Conservation (phyloP, 2,797 vertebrate species). For the Peromyscus aztecus region DNA sequence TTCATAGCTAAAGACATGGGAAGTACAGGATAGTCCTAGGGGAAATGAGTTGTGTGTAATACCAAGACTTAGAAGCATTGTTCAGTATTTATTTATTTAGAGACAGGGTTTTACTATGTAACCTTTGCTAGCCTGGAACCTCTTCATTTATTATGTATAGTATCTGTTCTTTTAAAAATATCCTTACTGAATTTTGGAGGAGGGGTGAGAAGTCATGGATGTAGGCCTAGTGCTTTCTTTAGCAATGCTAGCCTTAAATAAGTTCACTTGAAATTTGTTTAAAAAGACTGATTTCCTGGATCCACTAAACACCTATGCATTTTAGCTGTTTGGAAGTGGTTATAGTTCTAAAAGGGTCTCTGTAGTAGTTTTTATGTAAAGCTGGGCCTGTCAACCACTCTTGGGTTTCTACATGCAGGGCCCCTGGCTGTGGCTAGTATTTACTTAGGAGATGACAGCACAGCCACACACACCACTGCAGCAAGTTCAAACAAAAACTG, state of each 20-base stretch:
- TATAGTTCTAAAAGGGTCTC: not conserved
- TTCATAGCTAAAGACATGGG: conserved; percentile 17
- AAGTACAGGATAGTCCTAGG: conserved; percentile 11
- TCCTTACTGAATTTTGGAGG: not conserved
- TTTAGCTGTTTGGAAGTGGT: conserved; percentile 11
- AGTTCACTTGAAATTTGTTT: not conserved
- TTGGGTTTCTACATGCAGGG: not conserved
- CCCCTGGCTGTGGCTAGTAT: not conserved
- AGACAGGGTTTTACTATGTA: not conserved
- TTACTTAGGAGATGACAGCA: conserved; percentile 33
- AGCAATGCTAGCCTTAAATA: not conserved
- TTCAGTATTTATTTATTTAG: not conserved
- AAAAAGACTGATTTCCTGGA: not conserved
- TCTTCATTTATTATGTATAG: not conserved
- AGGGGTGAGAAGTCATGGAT: not conserved
- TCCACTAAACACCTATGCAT: not conserved
- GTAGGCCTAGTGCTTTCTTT: not conserved
- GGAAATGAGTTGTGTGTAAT: not conserved
- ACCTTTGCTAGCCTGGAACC: not conserved
- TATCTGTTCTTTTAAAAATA: not conserved
- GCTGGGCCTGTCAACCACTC: conserved; percentile 24
- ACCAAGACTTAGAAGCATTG: not conserved
- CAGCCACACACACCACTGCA: not conserved
- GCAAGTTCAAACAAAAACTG: conserved; percentile 6
- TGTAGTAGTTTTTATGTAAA: conserved; percentile 54